A percentile compares a stretch with the other conserved stretches of the same genome.
Conservation (phyloP, 2,797 vertebrate species). For the Ptychobarbus kaznakovi region DNA sequence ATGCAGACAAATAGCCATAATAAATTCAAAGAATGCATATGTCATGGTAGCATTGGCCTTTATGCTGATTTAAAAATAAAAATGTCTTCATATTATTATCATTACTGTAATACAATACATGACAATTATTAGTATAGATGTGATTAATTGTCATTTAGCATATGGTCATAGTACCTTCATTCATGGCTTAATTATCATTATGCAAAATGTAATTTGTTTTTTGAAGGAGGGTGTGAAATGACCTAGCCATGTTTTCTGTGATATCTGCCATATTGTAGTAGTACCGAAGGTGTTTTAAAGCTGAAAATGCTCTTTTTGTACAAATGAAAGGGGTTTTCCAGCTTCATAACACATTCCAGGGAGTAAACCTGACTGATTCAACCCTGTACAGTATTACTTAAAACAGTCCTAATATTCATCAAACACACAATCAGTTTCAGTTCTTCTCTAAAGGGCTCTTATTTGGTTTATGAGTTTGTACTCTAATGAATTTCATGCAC, state of each 20-base stretch:
- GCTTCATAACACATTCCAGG: constrained; percentile 19
- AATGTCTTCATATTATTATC: background rate
- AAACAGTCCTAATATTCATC: background rate
- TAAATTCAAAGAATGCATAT: background rate
- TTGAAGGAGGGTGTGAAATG: background rate
- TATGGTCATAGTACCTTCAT: background rate
- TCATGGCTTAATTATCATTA: background rate
- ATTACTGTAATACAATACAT: background rate
- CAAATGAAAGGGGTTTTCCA: background rate
- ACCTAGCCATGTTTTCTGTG: background rate
- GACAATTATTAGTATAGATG: background rate
- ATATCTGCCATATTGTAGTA: background rate
- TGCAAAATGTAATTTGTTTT: background rate
- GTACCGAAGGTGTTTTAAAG: background rate
- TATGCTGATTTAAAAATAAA: background rate
- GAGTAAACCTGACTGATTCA: background rate
- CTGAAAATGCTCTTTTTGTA: background rate
- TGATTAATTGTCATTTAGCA: background rate
- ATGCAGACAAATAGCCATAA: background rate
- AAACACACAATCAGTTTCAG: background rate
- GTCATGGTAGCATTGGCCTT: background rate
- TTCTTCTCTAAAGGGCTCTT: background rate
- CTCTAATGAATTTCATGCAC: background rate
- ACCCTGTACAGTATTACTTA: constrained; percentile 4
- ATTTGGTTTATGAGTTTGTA: background rate